Evolutionary conservation across 2,888 invertebrate species (phyloP).

Genomic region (Poecilus cupreus): DNA sequence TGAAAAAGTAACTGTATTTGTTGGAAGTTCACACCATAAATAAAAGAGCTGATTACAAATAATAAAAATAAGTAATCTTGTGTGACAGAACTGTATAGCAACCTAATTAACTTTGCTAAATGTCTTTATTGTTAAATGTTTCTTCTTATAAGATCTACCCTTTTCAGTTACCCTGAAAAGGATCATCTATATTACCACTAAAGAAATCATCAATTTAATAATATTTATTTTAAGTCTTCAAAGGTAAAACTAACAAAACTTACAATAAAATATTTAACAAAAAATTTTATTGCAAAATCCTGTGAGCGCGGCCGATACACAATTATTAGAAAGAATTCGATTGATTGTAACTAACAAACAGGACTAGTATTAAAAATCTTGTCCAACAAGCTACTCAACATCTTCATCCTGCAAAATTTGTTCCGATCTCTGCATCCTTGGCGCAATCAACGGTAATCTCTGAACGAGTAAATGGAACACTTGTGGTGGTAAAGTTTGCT

Average conservation of each 20-base stretch:
- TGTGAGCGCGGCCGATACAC: slow-evolving; percentile 35
- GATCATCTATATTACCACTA: slow-evolving; percentile 16
- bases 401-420: slow-evolving; percentile 50
- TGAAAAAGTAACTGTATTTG: slow-evolving; percentile 49
- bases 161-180: slow-evolving; percentile 8
- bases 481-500: slow-evolving; percentile 96
- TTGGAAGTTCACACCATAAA: slow-evolving; percentile 42
- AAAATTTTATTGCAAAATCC: slow-evolving; percentile 59
- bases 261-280: slow-evolving; percentile 48
- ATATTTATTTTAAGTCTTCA: slow-evolving; percentile 21
- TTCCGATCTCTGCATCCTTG: slow-evolving; percentile 65
- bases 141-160: not conserved
- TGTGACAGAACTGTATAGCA: slow-evolving; percentile 15
- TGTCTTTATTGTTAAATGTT: not conserved
- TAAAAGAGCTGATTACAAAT: slow-evolving; percentile 45
- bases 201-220: not conserved
- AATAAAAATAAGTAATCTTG: slow-evolving; percentile 51
- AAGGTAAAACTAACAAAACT: slow-evolving; percentile 46
- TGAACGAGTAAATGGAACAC: slow-evolving; percentile 93
- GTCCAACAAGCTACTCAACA: slow-evolving; percentile 44
- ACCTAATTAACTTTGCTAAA: slow-evolving; percentile 35
- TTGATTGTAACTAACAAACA: slow-evolving; percentile 50
- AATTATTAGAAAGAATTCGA: not conserved
- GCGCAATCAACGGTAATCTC: slow-evolving; percentile 82
- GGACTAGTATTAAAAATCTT: slow-evolving; percentile 45